Evolutionary conservation across 2,888 invertebrate species (phyloP), one percentile per base, ranked within the genome.

Genomic region (Lepidocyrtinus sp.): DNA sequence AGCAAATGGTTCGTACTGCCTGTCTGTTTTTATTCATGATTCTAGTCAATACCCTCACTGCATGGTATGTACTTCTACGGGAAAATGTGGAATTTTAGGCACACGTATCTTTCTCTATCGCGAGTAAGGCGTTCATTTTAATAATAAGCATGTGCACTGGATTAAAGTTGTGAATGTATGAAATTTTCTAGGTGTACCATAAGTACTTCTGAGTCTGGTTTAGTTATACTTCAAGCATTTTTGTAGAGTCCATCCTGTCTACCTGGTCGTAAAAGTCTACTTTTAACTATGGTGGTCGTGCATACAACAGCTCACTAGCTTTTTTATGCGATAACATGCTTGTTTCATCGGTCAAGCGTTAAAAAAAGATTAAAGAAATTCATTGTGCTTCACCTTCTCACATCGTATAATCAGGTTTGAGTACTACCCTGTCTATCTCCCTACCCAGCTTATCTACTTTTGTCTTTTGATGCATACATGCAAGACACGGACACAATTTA

Each of bases 261-360:
- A 69, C 62, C 70, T 64, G 69, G 76, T 71, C 50, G 64, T 71
- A 70, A 70, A 70, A 65, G 65, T 76, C 67, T 26, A 69, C 70
- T 67, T 68, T 64, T 25, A 26, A 9, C 63, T 24, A 25, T 68
- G 65, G 72, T 71, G 76, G 76, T 77, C 73, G 77, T 77, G 26
- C 24, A 7, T 50, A 50, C 50, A 77, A 64, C 71, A 59, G 71
- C 69, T 46, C 24, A 46, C 50, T 75, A 69, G 50, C 50, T 50
- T 50, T 36, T 68, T 69, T 69, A 75, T 63, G 50, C 19, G 75
- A 76, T 70, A 76, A 76, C 69, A 70, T 76, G 76, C 70, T 70
- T 70, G 76, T 76, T 70, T 71, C 50, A 71, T 71, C 71, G 77
- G 77, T 77, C 77, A 77, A 45, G 71, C 77, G 77, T 71, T 67